These are phyloP conservation scores for Hololepta plana DNA, from an alignment of 2,888 invertebrate species.

Conservation along the genomic window DNA sequence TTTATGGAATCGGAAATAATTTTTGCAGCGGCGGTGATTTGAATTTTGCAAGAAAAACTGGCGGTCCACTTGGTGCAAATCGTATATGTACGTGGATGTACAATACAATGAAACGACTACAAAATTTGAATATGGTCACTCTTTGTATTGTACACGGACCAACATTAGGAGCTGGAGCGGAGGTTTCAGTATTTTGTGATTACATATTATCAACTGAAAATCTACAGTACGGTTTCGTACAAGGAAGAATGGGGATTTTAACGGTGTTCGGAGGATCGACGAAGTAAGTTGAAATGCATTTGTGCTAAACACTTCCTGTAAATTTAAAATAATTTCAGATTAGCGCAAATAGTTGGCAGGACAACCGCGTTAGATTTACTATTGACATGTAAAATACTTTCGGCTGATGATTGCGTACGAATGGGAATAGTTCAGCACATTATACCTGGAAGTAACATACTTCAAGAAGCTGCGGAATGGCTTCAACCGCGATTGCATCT, in stretches of 20 bases:
- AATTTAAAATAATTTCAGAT: conserved; percentile 11
- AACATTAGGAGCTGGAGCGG: conserved; percentile 20
- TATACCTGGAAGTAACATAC: conserved; percentile 11
- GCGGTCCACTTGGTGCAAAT: conserved; percentile 14
- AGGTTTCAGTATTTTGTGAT: conserved; percentile 18
- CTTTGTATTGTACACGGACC: conserved; percentile 18
- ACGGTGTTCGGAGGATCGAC: conserved; percentile 22
- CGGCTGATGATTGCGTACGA: conserved; percentile 16
- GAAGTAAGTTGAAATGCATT: conserved; percentile 12
- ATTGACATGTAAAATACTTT: conserved; percentile 16
- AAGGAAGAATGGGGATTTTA: conserved; percentile 20
- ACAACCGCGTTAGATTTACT: conserved; percentile 18
- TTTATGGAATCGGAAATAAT: conserved; percentile 16
- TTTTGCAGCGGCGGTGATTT: conserved; percentile 23
- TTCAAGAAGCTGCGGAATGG: conserved; percentile 15
- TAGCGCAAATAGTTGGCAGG: conserved; percentile 16
- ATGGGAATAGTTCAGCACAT: conserved; percentile 16
- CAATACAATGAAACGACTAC: conserved; percentile 14
- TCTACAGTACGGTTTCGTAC: conserved; percentile 19
- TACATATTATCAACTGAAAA: conserved; percentile 17
- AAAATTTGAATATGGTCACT: conserved; percentile 16
- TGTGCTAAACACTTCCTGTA: conserved; percentile 1
- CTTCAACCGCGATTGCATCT: conserved; percentile 14
- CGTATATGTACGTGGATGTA: conserved; percentile 19
- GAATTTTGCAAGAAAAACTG: conserved; percentile 15